phyloP scores from a whole-genome alignment of 2,797 vertebrate species.

The Trematomus bernacchii region DNA sequence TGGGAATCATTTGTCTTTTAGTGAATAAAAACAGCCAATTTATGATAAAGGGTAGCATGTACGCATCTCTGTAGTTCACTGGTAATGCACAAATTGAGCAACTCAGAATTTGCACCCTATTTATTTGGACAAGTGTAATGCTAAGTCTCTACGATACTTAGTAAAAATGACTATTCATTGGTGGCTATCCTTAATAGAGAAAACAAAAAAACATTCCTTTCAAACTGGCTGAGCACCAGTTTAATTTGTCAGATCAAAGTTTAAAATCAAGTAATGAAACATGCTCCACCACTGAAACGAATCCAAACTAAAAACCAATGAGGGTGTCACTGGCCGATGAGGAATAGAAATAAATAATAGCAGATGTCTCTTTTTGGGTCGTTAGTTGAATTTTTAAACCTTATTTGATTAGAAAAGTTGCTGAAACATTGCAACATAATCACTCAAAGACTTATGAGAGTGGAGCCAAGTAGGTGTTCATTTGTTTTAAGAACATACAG shows the following conservation, averaged over 20 bases:
- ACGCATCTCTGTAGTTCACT: background rate
- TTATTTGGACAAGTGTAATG: background rate
- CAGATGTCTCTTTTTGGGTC: conserved; percentile 1
- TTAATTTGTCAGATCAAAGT: background rate
- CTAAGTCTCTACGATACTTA: background rate
- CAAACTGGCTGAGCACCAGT: background rate
- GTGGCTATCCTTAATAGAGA: background rate
- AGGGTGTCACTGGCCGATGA: background rate
- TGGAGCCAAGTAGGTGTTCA: conserved; percentile 5
- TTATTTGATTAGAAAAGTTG: conserved; percentile 40
- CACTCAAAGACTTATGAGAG: conserved; percentile 18
- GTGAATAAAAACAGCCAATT: background rate
- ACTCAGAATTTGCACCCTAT: background rate
- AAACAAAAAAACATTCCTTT: conserved; percentile 16
- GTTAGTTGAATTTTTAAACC: conserved; percentile 7
- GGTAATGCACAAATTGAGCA: background rate
- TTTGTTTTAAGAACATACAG: conserved; percentile 22
- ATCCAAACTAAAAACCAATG: conserved; percentile 14
- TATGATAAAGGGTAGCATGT: background rate
- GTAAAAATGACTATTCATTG: background rate
- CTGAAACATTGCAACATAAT: conserved; percentile 39
- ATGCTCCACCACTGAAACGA: background rate
- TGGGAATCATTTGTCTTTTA: background rate
- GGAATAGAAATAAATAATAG: conserved; percentile 6
- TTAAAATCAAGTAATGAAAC: background rate